A percentile compares a stretch with the other conserved stretches of the same genome.
phyloP scores from a whole-genome alignment of 2,797 vertebrate genomes.

The Siniperca undulata region DNA sequence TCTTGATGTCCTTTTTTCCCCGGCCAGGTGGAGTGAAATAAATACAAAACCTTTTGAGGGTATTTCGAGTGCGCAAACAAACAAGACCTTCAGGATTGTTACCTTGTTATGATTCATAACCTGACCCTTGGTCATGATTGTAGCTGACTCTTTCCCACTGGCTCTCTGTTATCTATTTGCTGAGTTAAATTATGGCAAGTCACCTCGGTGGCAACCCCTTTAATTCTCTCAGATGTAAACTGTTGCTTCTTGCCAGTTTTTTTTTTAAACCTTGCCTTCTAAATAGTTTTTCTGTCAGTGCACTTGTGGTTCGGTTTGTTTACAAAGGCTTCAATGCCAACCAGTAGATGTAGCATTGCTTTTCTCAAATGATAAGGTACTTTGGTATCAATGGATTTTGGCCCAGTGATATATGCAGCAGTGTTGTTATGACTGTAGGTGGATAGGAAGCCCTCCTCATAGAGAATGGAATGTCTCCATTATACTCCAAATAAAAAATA shows the following conservation, averaged over 20 bases:
- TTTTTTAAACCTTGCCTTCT: not conserved
- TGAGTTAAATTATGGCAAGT: constrained; percentile 1
- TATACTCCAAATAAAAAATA: constrained; percentile 62
- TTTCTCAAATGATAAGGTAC: constrained; percentile 49
- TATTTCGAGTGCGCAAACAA: constrained; percentile 37
- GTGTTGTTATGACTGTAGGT: constrained; percentile 30
- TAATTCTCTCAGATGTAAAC: constrained; percentile 1
- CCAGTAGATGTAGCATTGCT: constrained; percentile 22
- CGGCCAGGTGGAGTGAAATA: constrained; percentile 25
- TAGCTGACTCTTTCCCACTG: constrained; percentile 43
- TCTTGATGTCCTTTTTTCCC: constrained; percentile 11
- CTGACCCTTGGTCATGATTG: not conserved
- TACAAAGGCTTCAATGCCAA: constrained; percentile 53
- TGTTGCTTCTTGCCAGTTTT: not conserved
- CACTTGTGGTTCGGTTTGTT: constrained; percentile 67
- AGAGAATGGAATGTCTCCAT: constrained; percentile 82
- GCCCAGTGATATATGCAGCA: constrained; percentile 44
- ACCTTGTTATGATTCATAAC: constrained; percentile 22
- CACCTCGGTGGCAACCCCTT: not conserved
- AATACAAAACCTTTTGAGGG: constrained; percentile 49
- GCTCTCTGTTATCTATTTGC: constrained; percentile 52
- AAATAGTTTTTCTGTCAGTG: constrained; percentile 49
- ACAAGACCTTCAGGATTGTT: constrained; percentile 30
- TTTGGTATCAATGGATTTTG: constrained; percentile 63
- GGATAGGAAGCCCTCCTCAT: constrained; percentile 51